Evolutionary conservation across 2,113 vertebrate genomes (phyloP).

Genomic region (Nothobranchius furzeri): DNA sequence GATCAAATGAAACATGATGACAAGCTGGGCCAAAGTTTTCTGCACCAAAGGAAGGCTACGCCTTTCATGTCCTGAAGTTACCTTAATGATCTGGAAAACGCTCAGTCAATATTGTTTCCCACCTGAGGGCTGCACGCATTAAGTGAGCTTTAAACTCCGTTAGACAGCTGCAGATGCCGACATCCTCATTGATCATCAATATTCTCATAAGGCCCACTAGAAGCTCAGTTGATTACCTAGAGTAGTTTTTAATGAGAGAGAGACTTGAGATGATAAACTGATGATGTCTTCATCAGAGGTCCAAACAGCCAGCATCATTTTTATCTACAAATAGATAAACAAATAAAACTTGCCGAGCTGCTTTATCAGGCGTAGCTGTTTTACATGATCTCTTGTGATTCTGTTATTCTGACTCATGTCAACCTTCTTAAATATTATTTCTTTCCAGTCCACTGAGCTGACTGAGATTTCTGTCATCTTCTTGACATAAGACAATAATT

Average conservation of each 20-base stretch:
- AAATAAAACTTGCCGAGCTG: not conserved
- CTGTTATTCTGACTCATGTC: not conserved
- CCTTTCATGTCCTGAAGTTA: conserved; percentile 26
- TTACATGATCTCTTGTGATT: not conserved
- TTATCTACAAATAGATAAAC: not conserved
- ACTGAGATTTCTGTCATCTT: not conserved
- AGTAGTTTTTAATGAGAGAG: conserved; percentile 58
- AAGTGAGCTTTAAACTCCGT: conserved; percentile 38
- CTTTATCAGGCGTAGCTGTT: not conserved
- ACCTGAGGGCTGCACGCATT: conserved; percentile 22
- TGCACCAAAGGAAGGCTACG: conserved; percentile 1
- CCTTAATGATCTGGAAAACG: conserved; percentile 29
- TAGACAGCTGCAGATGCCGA: conserved; percentile 15
- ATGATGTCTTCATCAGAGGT: conserved; percentile 24
- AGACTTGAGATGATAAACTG: conserved; percentile 23
- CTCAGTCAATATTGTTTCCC: conserved; percentile 30
- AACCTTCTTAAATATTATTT: not conserved
- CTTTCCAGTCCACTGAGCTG: not conserved
- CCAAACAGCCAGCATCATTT: conserved; percentile 22
- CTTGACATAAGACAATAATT: not conserved
- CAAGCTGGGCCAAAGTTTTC: conserved; percentile 20
- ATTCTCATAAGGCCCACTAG: conserved; percentile 37
- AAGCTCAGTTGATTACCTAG: conserved; percentile 47
- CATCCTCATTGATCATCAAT: conserved; percentile 44
- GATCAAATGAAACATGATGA: conserved; percentile 56